Evolutionary conservation across 2,888 invertebrate genomes (phyloP).

Genomic region (Strigamia transsilvanica): DNA sequence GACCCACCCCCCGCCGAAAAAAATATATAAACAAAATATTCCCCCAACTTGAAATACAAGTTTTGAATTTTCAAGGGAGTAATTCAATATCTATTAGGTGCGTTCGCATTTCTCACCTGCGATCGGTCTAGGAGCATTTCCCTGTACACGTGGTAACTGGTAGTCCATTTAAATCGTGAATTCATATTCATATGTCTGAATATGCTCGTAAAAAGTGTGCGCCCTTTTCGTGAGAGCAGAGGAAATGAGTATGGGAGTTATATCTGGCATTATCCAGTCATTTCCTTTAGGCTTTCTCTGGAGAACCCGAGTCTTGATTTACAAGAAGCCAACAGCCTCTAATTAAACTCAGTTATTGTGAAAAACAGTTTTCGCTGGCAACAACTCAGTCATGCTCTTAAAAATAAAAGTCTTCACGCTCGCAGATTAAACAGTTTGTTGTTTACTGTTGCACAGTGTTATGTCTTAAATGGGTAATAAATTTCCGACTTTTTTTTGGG

Average conservation of each 20-base stretch:
- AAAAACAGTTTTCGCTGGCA: background rate
- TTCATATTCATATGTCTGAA: background rate
- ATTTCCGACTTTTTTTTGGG: background rate
- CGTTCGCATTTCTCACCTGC: conserved; percentile 6
- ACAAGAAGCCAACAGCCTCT: conserved; percentile 23
- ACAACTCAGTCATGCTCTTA: conserved; percentile 21
- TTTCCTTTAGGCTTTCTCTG: conserved; percentile 35
- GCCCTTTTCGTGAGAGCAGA: background rate
- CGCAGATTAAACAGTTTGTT: background rate
- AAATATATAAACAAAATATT: background rate
- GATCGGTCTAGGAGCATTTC: background rate
- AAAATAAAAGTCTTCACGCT: background rate
- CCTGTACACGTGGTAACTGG: conserved; percentile 38
- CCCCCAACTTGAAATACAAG: conserved; percentile 2
- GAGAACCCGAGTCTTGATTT: conserved; percentile 24
- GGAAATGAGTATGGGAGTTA: conserved; percentile 40
- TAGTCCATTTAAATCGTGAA: conserved; percentile 12
- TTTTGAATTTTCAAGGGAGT: background rate
- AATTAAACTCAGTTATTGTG: conserved; percentile 10
- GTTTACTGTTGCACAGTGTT: background rate
- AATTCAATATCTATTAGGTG: conserved; percentile 16
- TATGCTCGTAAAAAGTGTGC: background rate
- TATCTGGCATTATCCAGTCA: conserved; percentile 33
- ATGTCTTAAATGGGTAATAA: background rate
- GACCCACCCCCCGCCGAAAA: background rate